phyloP scores from a whole-genome alignment of 2,113 vertebrate species.

The Choloepus hoffmanni region DNA sequence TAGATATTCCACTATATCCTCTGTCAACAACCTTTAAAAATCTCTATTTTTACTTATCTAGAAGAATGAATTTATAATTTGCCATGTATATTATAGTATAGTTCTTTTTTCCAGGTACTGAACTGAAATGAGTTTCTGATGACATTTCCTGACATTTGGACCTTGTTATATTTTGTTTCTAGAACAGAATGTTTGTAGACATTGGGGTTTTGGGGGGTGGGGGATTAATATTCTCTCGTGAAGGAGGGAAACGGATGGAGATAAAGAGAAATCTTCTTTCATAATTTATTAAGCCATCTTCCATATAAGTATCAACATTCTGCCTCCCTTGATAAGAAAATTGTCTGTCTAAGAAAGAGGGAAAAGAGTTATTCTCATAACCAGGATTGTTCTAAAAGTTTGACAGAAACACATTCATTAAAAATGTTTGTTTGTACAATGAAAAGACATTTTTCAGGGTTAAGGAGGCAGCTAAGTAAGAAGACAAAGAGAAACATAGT shows the following conservation, averaged over 20 bases:
- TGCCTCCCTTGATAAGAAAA: background rate
- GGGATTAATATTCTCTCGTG: background rate
- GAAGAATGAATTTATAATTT: background rate
- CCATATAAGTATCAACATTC: background rate
- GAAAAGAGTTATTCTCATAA: background rate
- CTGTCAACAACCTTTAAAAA: background rate
- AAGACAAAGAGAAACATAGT: background rate
- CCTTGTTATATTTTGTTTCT: background rate
- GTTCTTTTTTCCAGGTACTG: background rate
- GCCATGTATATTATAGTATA: background rate
- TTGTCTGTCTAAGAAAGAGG: background rate
- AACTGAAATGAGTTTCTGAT: background rate
- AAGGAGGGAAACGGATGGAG: background rate
- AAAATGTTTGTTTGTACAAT: background rate
- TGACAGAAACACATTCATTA: background rate
- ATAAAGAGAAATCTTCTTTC: background rate
- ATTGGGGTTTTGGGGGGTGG: background rate
- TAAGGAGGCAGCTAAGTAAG: background rate
- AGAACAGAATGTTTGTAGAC: background rate
- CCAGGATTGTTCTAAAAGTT: background rate
- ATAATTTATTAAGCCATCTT: background rate
- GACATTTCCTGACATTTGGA: slow-evolving; percentile 37
- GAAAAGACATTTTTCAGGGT: background rate
- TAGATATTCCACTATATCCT: background rate
- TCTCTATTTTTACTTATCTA: background rate